These are phyloP conservation scores for Nymphalis c-album DNA, from an alignment of 2,888 invertebrate genomes.

Conservation along the genomic window DNA sequence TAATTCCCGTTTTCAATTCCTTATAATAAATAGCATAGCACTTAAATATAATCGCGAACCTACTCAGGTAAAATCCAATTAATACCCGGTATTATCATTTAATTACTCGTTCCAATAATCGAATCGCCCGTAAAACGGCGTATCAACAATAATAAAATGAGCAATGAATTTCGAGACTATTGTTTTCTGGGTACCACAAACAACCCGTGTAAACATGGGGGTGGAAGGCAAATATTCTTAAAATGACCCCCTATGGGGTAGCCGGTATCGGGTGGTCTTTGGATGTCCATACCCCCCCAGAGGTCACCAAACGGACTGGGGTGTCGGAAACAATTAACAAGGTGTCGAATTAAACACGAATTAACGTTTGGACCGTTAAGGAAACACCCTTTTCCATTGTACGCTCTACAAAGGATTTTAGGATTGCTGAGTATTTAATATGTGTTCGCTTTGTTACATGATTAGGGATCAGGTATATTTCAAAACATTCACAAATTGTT, in stretches of 20 bases:
- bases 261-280: constrained; percentile 50
- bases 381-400: constrained; percentile 80
- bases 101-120: constrained; percentile 80
- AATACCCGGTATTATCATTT: constrained; percentile 80
- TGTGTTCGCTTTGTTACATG: constrained; percentile 74
- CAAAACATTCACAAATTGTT: constrained; percentile 20
- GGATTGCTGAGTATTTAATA: constrained; percentile 80
- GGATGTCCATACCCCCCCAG: constrained; percentile 64
- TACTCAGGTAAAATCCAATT: constrained; percentile 76
- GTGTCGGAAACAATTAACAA: constrained; percentile 81
- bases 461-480: constrained; percentile 44
- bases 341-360: constrained; percentile 82
- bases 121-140: constrained; percentile 79
- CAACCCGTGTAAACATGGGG: constrained; percentile 78
- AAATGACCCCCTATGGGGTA: constrained; percentile 72
- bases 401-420: constrained; percentile 77
- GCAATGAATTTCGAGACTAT: constrained; percentile 81
- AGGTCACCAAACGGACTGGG: constrained; percentile 78
- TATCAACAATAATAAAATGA: constrained; percentile 81
- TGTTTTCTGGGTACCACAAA: constrained; percentile 81
- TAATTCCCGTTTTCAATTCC: constrained; percentile 38
- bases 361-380: constrained; percentile 78
- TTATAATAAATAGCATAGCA: constrained; percentile 50
- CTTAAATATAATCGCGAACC: constrained; percentile 58
- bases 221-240: constrained; percentile 79